A percentile compares a stretch with the other conserved stretches of the same genome.
Evolutionary conservation across 2,888 invertebrate genomes (phyloP).

Genomic region (Corbicula japonica): DNA sequence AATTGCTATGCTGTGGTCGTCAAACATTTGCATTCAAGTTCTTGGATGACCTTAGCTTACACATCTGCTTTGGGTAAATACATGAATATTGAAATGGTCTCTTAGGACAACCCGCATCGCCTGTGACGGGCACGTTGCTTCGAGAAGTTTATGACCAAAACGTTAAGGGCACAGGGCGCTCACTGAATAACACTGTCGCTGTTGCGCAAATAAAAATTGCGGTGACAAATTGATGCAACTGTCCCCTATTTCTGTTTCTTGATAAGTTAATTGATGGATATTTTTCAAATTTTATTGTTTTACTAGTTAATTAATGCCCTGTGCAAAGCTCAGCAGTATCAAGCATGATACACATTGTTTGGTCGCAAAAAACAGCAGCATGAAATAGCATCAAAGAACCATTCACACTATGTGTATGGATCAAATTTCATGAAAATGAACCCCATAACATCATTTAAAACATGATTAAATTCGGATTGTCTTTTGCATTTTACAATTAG

Average conservation of each 20-base stretch:
- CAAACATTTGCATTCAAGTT: constrained; percentile 48
- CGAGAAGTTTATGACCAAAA: constrained; percentile 40
- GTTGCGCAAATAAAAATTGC: constrained; percentile 48
- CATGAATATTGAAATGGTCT: constrained; percentile 40
- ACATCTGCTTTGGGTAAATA: constrained; percentile 63
- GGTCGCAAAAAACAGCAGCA: too few relatives aligned
- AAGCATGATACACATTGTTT: constrained; percentile 15
- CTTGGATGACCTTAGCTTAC: constrained; percentile 57
- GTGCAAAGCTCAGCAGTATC: constrained; percentile 33
- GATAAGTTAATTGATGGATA: constrained; percentile 42
- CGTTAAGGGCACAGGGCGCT: constrained; percentile 19
- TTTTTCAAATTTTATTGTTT: constrained; percentile 43
- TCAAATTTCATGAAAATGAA: too few relatives aligned
- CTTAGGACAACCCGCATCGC: constrained; percentile 32
- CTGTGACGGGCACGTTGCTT: constrained; percentile 23
- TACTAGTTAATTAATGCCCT: constrained; percentile 21
- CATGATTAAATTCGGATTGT: too few relatives aligned
- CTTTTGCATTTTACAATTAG: too few relatives aligned
- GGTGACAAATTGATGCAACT: constrained; percentile 65
- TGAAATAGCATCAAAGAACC: too few relatives aligned
- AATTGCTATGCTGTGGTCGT: constrained; percentile 59
- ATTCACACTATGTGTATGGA: too few relatives aligned
- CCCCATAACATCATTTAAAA: too few relatives aligned
- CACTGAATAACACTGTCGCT: constrained; percentile 23
- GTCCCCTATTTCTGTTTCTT: constrained; percentile 41